Evolutionary conservation across 2,113 vertebrate species (phyloP).

Genomic region (Anoura caudifer): DNA sequence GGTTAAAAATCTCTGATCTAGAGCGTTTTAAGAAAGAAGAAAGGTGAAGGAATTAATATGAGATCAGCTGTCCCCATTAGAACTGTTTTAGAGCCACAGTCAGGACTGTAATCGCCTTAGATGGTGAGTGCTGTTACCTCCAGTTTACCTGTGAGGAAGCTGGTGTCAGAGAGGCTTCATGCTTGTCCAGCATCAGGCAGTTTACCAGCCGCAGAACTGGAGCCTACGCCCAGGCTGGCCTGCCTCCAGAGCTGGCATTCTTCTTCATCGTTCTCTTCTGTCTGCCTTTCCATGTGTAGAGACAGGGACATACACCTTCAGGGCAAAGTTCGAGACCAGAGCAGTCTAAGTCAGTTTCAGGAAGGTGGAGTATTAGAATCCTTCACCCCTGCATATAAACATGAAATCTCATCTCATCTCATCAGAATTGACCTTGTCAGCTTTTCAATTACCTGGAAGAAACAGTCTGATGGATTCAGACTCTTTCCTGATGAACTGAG

Average conservation of each 20-base stretch:
- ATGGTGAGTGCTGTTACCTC: background rate
- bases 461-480: conserved; percentile 19
- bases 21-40: conserved; percentile 50
- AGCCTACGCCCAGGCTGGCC: background rate
- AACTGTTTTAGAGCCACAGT: conserved; percentile 5
- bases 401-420: background rate
- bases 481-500: background rate
- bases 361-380: background rate
- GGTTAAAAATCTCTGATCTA: background rate
- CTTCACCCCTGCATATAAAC: background rate
- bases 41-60: conserved; percentile 46
- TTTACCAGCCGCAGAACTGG: background rate
- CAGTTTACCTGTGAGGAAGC: background rate
- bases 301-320: background rate
- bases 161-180: background rate
- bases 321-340: background rate
- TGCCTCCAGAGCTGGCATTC: background rate
- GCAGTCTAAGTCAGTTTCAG: background rate
- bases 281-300: background rate
- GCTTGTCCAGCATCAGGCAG: background rate
- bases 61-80: background rate
- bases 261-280: background rate
- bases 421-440: conserved; percentile 42
- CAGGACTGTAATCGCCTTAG: background rate
- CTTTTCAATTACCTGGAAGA: conserved; percentile 41